A percentile compares a stretch with the other conserved stretches of the same genome.
Evolutionary conservation across 2,113 vertebrate genomes (phyloP).

Genomic region (Tringa solitaria): DNA sequence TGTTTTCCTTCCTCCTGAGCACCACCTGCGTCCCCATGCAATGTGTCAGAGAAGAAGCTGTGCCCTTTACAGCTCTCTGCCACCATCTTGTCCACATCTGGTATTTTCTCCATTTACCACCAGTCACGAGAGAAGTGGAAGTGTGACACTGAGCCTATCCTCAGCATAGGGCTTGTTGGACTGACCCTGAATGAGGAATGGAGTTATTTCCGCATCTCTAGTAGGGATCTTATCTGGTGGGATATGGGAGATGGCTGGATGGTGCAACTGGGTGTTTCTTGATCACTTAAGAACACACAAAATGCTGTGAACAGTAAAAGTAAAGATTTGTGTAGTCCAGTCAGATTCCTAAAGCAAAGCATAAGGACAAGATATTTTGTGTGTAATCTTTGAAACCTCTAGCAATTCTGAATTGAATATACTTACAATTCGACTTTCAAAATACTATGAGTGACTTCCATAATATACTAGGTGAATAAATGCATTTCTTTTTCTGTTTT

Average conservation of each 20-base stretch:
- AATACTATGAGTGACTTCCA: not conserved
- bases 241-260: not conserved
- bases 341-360: not conserved
- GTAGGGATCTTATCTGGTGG: not conserved
- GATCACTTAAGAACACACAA: not conserved
- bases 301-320: not conserved
- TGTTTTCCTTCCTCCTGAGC: not conserved
- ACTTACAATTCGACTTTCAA: not conserved
- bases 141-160: too few relatives aligned
- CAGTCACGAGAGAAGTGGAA: accelerated
- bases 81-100: not conserved
- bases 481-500: accelerated
- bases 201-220: not conserved
- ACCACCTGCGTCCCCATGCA: not conserved
- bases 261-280: not conserved
- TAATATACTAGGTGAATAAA: not conserved
- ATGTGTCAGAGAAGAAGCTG: not conserved
- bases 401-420: not conserved
- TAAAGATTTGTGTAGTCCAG: not conserved
- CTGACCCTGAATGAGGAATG: not conserved
- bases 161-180: accelerated
- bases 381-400: not conserved
- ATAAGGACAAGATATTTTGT: not conserved
- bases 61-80: not conserved
- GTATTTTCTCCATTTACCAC: not conserved